phyloP scores from a whole-genome alignment of 37 sponge, comb jelly and placozoan genomes.

The Haliclona indistincta region DNA sequence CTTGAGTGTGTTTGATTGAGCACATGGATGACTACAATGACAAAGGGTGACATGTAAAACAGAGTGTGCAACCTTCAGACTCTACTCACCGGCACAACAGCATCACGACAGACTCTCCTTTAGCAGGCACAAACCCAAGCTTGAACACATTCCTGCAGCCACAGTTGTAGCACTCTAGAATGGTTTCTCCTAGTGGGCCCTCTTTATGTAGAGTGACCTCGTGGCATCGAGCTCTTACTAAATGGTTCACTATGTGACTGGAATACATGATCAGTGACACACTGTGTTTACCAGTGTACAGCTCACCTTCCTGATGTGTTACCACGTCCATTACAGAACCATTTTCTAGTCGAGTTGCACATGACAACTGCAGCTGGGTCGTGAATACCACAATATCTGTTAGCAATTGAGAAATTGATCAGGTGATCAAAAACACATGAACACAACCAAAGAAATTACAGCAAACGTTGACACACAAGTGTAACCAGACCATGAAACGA shows the following conservation, averaged over 20 bases:
- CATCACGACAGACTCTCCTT: constrained; percentile 96
- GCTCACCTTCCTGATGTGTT: constrained; percentile 91
- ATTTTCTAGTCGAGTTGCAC: constrained; percentile 89
- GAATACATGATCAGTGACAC: too few species aligned
- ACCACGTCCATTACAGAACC: constrained; percentile 99
- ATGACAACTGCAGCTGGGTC: constrained; percentile 95
- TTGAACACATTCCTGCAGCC: constrained; percentile 92
- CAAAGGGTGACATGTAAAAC: neutral
- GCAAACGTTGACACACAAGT: neutral
- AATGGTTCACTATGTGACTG: constrained; percentile 94
- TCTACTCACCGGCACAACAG: constrained; percentile 77
- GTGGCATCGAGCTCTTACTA: constrained; percentile 86
- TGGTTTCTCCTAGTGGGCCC: constrained; percentile 92
- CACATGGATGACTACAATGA: constrained; percentile 83
- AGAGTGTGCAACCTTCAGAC: neutral
- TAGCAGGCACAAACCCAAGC: constrained; percentile 97
- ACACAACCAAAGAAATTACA: neutral
- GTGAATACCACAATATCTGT: constrained; percentile 92
- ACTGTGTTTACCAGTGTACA: neutral
- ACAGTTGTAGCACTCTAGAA: constrained; percentile 99
- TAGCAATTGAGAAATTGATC: neutral
- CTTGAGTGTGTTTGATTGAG: constrained; percentile 82
- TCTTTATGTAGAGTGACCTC: constrained; percentile 97
- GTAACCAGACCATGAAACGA: neutral
- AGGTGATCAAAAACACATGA: too few species aligned